Evolutionary conservation across 2,113 vertebrate genomes (phyloP).

Genomic region (Pseudorasbora parva): DNA sequence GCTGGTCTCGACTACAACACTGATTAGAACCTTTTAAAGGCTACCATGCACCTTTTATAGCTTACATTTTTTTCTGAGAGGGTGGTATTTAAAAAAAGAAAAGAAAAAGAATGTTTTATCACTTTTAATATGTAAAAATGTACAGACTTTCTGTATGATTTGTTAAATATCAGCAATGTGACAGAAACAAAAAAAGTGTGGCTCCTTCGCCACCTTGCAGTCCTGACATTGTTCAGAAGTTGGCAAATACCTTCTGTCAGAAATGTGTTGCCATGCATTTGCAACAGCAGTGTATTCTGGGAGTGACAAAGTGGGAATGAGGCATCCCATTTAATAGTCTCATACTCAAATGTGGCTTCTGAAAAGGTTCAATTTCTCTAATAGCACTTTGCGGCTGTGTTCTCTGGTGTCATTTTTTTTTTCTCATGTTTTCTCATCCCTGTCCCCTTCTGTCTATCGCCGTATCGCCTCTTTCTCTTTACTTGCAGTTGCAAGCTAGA

Average conservation of each 20-base stretch:
- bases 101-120: too few relatives aligned
- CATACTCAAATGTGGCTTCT: not conserved
- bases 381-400: slow-evolving; percentile 34
- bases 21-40: too few relatives aligned
- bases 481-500: not conserved
- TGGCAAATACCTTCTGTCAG: not conserved
- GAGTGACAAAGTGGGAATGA: slow-evolving; percentile 21
- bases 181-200: not conserved
- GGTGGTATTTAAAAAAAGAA: too few relatives aligned
- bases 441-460: not conserved
- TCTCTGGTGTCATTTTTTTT: slow-evolving; percentile 8
- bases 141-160: not conserved
- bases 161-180: not conserved
- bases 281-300: not conserved
- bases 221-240: not conserved
- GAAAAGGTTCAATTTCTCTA: not conserved
- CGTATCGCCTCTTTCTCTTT: not conserved
- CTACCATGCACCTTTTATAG: too few relatives aligned
- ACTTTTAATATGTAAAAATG: too few relatives aligned
- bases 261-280: not conserved
- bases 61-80: too few relatives aligned
- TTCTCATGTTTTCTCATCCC: not conserved
- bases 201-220: not conserved
- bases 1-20: too few relatives aligned
- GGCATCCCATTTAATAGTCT: not conserved